Conservation (phyloP, 2,888 invertebrate species). For the Eupithecia inturbata region DNA sequence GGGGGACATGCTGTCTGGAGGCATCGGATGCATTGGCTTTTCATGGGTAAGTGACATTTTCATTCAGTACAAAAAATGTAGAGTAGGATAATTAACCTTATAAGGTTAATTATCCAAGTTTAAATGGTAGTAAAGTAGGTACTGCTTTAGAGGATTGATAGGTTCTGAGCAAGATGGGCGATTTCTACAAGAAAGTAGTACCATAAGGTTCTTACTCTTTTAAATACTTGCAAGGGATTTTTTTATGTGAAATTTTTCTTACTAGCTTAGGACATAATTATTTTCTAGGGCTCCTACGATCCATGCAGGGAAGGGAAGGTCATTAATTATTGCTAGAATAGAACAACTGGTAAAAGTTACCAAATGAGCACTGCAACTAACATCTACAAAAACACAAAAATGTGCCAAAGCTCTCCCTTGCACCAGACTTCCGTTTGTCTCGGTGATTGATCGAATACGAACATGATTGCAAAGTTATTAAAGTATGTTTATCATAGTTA, state of each 20-base stretch:
- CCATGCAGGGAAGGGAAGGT: not conserved
- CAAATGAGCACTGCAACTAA: not conserved
- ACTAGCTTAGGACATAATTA: not conserved
- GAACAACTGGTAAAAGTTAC: not conserved
- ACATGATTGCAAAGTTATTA: slow-evolving; percentile 31
- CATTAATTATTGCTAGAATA: not conserved
- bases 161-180: not conserved
- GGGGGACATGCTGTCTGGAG: slow-evolving; percentile 98
- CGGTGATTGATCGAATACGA: slow-evolving; percentile 38
- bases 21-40: slow-evolving; percentile 98
- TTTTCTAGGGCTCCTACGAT: not conserved
- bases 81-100: not conserved
- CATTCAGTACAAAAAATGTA: not conserved
- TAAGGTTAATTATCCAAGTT: not conserved
- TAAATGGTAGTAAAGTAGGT: not conserved
- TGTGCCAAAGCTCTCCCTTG: slow-evolving; percentile 2
- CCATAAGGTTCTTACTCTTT: not conserved
- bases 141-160: not conserved
- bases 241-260: not conserved
- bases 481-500: slow-evolving; percentile 31
- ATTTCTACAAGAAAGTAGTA: not conserved
- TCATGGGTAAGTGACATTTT: slow-evolving; percentile 91
- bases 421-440: slow-evolving; percentile 32
- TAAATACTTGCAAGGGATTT: not conserved
- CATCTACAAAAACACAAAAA: not conserved